These are phyloP conservation scores for Cephalotes varians DNA, from an alignment of 2,888 invertebrate species.

Conservation along the genomic window DNA sequence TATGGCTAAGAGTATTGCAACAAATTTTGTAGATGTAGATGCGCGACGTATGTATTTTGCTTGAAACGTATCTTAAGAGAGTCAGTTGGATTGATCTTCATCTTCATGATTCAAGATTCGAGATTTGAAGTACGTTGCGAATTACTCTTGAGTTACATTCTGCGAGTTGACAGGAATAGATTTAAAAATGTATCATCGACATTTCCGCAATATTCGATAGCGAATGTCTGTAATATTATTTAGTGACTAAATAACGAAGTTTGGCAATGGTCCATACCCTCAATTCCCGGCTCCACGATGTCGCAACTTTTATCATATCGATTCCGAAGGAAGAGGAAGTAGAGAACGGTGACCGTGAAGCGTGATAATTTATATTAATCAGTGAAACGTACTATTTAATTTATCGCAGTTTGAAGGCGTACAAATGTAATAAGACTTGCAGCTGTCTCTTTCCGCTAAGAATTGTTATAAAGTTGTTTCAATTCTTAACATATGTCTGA, in stretches of 20 bases:
- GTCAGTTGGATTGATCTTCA: not conserved
- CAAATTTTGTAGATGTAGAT: not conserved
- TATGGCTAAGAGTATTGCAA: not conserved
- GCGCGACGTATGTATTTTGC: not conserved
- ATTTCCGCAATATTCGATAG: not conserved
- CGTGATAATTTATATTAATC: slow-evolving; percentile 3
- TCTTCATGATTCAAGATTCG: not conserved
- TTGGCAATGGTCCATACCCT: slow-evolving; percentile 11
- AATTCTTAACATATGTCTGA: not conserved
- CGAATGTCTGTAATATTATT: not conserved
- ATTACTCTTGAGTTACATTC: not conserved
- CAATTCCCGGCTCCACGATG: not conserved
- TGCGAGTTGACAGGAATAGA: not conserved
- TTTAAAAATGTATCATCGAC: not conserved
- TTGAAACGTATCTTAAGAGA: not conserved
- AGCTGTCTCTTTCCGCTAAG: not conserved
- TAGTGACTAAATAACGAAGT: slow-evolving; percentile 10
- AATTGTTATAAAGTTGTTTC: not conserved
- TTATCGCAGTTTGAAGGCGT: not conserved
- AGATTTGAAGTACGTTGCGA: not conserved
- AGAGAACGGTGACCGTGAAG: not conserved
- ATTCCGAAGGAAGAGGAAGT: not conserved
- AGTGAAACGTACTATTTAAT: not conserved
- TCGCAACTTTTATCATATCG: not conserved
- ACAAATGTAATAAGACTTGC: not conserved